These are phyloP conservation scores for Frankliniella intonsa DNA, from an alignment of 2,888 invertebrate genomes.

Conservation along the genomic window DNA sequence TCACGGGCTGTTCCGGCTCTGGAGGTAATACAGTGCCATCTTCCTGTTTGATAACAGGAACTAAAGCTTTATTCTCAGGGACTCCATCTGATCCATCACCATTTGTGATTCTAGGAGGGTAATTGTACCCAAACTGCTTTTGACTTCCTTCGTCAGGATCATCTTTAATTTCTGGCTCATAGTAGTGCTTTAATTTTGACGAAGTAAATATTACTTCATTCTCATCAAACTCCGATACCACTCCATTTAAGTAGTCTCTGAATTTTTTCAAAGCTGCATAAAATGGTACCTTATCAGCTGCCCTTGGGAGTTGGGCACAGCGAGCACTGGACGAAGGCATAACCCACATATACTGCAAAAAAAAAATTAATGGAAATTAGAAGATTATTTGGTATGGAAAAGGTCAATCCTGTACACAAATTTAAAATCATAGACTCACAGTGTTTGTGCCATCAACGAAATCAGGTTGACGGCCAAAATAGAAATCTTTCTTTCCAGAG, in stretches of 20 bases:
- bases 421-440: conserved; percentile 55
- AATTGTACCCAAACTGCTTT: background rate
- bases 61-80: background rate
- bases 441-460: conserved; percentile 90
- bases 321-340: conserved; percentile 98
- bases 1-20: conserved; percentile 54
- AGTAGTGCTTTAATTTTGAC: conserved; percentile 61
- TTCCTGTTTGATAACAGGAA: conserved; percentile 38
- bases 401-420: background rate
- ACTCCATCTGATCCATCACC: conserved; percentile 31
- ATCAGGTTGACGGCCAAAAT: conserved; percentile 93
- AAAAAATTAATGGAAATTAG: conserved; percentile 29
- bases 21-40: conserved; percentile 26
- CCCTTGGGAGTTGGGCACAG: conserved; percentile 94
- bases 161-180: conserved; percentile 54
- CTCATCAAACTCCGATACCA: conserved; percentile 77
- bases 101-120: conserved; percentile 30
- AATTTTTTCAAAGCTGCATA: conserved; percentile 93
- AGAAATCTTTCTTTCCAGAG: conserved; percentile 94
- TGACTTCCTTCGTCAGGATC: conserved; percentile 41
- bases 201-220: conserved; percentile 80
- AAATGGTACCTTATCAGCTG: conserved; percentile 96
- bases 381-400: background rate
- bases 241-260: conserved; percentile 87
- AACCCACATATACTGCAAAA: conserved; percentile 90